These are phyloP conservation scores for Thripadectes ignobilis DNA, from an alignment of 2,797 vertebrate genomes.

Conservation along the genomic window DNA sequence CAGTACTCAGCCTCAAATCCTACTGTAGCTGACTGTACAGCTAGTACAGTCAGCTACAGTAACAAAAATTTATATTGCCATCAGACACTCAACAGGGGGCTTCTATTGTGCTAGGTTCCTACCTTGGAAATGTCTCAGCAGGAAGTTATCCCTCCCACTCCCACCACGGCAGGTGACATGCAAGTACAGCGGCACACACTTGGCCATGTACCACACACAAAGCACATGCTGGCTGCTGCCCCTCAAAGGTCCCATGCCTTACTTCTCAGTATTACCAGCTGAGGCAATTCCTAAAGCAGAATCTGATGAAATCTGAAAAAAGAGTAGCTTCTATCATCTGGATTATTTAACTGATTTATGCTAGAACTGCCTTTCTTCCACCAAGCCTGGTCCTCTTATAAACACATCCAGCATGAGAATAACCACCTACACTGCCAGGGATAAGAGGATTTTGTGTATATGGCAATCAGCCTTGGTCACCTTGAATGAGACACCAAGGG, in stretches of 20 bases:
- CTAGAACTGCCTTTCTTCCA: background rate
- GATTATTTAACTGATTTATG: background rate
- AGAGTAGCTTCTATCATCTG: background rate
- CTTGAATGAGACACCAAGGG: background rate
- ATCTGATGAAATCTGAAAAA: background rate
- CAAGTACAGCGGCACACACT: background rate
- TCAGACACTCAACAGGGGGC: accelerated
- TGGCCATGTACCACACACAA: background rate
- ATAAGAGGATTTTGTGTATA: background rate
- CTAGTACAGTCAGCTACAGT: background rate
- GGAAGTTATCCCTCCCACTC: background rate
- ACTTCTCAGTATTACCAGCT: background rate
- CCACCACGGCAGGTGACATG: background rate
- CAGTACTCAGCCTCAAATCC: background rate
- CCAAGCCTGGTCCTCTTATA: background rate
- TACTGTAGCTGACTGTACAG: too few relatives aligned
- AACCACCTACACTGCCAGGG: background rate
- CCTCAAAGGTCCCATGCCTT: background rate
- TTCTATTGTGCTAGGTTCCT: background rate
- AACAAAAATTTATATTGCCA: background rate
- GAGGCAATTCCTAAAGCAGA: background rate
- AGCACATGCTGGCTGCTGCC: background rate
- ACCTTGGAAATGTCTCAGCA: background rate
- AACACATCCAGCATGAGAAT: background rate
- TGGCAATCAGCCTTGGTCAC: background rate